Evolutionary conservation across 2,797 vertebrate genomes (phyloP).

Genomic region (Semotilus atromaculatus): DNA sequence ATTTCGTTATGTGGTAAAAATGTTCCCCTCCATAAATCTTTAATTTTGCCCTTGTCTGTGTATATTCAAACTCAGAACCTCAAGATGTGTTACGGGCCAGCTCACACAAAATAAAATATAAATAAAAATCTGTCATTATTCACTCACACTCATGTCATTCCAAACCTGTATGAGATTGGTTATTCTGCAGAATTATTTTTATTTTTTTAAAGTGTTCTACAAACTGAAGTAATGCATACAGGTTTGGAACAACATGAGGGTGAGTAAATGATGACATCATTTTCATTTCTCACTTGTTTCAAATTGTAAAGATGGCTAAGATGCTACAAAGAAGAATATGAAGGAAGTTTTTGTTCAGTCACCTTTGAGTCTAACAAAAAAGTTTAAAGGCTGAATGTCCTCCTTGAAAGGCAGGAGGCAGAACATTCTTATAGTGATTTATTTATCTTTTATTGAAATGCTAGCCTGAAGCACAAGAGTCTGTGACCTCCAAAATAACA

Average conservation of each 20-base stretch:
- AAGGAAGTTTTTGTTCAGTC: constrained; percentile 59
- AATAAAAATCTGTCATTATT: neutral
- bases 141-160: neutral
- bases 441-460: constrained; percentile 62
- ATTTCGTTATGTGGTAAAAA: neutral
- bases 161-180: neutral
- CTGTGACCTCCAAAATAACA: constrained; percentile 76
- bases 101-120: neutral
- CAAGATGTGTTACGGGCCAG: neutral
- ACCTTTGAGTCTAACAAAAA: constrained; percentile 54
- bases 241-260: neutral
- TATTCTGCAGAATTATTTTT: no score
- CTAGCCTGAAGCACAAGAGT: constrained; percentile 64
- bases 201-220: neutral
- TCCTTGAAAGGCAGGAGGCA: constrained; percentile 64
- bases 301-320: constrained; percentile 64
- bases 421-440: constrained; percentile 47
- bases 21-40: neutral
- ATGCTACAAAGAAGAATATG: constrained; percentile 30
- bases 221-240: neutral
- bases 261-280: neutral
- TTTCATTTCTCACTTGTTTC: constrained; percentile 31
- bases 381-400: constrained; percentile 60
- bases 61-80: neutral
- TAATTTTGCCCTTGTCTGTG: neutral